Evolutionary conservation across 2,888 invertebrate genomes (phyloP), one percentile per base, ranked within the genome.

Genomic region (Harmothoe impar): DNA sequence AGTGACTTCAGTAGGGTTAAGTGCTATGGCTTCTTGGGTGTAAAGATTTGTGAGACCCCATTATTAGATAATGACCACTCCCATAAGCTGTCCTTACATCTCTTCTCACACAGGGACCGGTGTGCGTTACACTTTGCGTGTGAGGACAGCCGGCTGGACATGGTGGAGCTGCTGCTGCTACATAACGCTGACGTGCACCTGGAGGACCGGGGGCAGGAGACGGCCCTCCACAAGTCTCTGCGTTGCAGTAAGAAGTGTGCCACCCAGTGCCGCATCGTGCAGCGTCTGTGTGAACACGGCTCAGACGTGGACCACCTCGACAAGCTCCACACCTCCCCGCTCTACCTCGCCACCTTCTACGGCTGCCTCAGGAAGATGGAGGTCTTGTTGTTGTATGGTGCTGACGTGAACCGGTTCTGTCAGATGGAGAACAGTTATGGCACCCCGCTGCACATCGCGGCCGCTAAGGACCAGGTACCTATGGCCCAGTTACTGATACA

Each of bases 291-390:
- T 52, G 81, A 90, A 23, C 91, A 90, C 25, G 92, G 92, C 10
- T 91, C 93, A 3, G 90, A 91, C 29, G 90, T 92, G 10, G 78
- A 92, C 33, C 62, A 89, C 15, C 43, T 89, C 25, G 93, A 91
- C 88, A 92, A 91, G 85, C 91, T 91, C 20, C 91, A 89, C 15
- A 91, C 91, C 33, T 86, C 91, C 10, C 92, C 93, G 0, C 90
- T 93, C 33, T 93, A 93, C 89, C 89, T 93, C 33, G 92, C 93
- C 7, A 85, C 92, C 0, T 92, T 93, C 68, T 93, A 93, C 52
- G 92, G 92, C 15, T 93, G 93, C 62, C 51, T 89, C 25, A 90
- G 52, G 20, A 93, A 93, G 52, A 91, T 91, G n/a, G 91, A 92
- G 72, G 84, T 92, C 12, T 81, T 93, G 52, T 85, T 93, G 0